Evolutionary conservation across 2,888 invertebrate species (phyloP).

Genomic region (Andricus quercusramuli): DNA sequence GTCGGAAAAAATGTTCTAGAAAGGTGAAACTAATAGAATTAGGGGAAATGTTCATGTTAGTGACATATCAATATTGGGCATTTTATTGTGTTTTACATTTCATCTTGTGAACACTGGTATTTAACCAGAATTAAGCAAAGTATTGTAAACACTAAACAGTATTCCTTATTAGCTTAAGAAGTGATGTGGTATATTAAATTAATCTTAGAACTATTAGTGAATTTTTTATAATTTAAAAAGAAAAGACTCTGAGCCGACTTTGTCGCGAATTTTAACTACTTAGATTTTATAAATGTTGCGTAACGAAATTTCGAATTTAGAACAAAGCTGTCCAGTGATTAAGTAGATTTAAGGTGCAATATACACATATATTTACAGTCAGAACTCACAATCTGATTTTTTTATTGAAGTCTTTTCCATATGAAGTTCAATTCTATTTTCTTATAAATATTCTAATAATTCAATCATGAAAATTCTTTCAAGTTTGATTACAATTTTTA

Average conservation of each 20-base stretch:
- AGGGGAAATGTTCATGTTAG: conserved; percentile 18
- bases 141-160: conserved; percentile 43
- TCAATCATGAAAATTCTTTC: too few relatives aligned
- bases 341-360: conserved; percentile 22
- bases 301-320: conserved; percentile 13
- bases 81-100: conserved; percentile 58
- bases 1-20: neutral
- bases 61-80: conserved; percentile 74
- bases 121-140: conserved; percentile 45
- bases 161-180: conserved; percentile 20
- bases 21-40: neutral
- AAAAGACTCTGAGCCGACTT: neutral
- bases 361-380: conserved; percentile 11
- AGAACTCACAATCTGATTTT: conserved; percentile 36
- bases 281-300: conserved; percentile 18
- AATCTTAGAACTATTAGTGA: neutral
- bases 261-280: neutral
- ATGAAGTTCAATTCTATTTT: too few relatives aligned
- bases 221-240: too few relatives aligned
- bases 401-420: neutral
- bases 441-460: too few relatives aligned
- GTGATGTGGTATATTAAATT: conserved; percentile 18
- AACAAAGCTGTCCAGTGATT: conserved; percentile 14
- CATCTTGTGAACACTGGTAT: conserved; percentile 9
- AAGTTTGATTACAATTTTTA: neutral